Conservation (phyloP, 2,113 vertebrate genomes). For the Heterocephalus glaber region DNA sequence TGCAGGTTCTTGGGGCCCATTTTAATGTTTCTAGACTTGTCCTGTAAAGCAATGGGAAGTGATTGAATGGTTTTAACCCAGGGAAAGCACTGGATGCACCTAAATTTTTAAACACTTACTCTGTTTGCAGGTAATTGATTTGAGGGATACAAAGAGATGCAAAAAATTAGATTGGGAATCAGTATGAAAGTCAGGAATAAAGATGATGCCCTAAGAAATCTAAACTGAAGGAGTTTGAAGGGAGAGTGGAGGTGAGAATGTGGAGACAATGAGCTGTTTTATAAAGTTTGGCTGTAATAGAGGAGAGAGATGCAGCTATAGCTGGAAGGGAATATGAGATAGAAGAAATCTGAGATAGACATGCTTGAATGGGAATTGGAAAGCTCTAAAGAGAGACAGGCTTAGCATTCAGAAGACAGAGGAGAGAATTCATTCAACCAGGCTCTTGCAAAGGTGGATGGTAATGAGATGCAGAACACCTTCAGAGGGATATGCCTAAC, state of each 20-base stretch:
- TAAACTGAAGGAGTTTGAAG: neutral
- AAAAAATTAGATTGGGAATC: constrained; percentile 9
- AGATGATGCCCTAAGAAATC: neutral
- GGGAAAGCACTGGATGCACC: neutral
- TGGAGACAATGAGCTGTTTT: neutral
- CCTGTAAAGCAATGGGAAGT: neutral
- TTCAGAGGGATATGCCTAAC: neutral
- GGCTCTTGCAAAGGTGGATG: neutral
- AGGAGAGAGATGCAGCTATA: neutral
- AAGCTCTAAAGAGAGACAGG: neutral
- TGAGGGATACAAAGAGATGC: neutral
- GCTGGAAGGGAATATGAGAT: constrained; percentile 11
- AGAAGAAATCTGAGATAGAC: neutral
- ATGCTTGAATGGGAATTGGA: neutral
- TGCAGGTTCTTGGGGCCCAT: neutral
- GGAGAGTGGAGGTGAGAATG: neutral
- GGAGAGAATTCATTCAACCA: neutral
- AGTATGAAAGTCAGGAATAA: neutral
- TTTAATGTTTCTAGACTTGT: neutral
- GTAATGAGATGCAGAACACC: neutral
- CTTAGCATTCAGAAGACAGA: constrained; percentile 50
- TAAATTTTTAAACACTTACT: neutral
- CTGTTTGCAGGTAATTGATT: neutral
- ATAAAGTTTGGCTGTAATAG: neutral
- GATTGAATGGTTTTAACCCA: neutral